phyloP scores from a whole-genome alignment of 1,140 invertebrate species.

The Panulirus ornatus region DNA sequence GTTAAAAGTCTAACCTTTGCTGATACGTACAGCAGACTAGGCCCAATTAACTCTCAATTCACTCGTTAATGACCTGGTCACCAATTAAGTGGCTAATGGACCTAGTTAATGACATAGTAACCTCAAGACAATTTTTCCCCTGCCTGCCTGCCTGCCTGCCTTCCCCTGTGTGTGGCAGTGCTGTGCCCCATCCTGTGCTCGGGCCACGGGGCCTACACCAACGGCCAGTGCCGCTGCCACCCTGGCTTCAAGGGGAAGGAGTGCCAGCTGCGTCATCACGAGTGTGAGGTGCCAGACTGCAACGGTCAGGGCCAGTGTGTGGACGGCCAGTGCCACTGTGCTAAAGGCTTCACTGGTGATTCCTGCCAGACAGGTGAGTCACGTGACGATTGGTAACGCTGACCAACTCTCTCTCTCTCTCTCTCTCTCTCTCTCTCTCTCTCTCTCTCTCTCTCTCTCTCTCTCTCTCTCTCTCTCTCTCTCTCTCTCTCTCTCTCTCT shows the following conservation, averaged over 20 bases:
- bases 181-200: constrained; percentile 97
- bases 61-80: too few relatives aligned
- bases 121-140: too few relatives aligned
- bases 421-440: not conserved
- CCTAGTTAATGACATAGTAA: too few relatives aligned
- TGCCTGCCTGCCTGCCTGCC: too few relatives aligned
- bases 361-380: constrained; percentile 90
- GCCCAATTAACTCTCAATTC: too few relatives aligned
- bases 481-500: not conserved
- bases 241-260: constrained; percentile 97
- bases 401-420: not conserved
- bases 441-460: not conserved
- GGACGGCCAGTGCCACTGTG: constrained; percentile 95
- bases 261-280: constrained; percentile 91
- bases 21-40: too few relatives aligned
- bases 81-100: too few relatives aligned
- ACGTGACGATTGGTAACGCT: too few relatives aligned
- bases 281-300: constrained; percentile 88
- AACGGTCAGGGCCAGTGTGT: constrained; percentile 96
- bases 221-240: constrained; percentile 97
- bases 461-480: constrained; percentile 9
- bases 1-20: too few relatives aligned
- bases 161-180: too few relatives aligned
- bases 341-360: constrained; percentile 94
- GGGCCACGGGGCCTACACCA: constrained; percentile 96